Evolutionary conservation across 2,888 invertebrate genomes (phyloP).

Genomic region (Reticulitermes lucifugus): DNA sequence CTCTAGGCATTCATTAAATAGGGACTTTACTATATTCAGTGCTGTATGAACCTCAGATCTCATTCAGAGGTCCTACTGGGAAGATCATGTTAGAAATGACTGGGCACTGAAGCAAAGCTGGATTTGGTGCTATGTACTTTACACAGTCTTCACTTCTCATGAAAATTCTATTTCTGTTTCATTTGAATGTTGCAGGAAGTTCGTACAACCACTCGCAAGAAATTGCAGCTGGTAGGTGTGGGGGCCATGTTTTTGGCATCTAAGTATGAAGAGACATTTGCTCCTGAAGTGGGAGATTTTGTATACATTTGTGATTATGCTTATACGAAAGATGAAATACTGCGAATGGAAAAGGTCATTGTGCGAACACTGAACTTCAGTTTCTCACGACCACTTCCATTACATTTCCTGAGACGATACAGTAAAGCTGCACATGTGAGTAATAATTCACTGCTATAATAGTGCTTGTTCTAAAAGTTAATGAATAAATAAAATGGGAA

Average conservation of each 20-base stretch:
- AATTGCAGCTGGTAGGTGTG: constrained; percentile 89
- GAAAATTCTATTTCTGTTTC: no score
- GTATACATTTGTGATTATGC: constrained; percentile 91
- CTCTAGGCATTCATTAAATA: no score
- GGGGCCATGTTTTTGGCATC: constrained; percentile 91
- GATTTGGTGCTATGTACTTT: no score
- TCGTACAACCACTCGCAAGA: constrained; percentile 72
- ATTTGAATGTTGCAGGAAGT: constrained; percentile 65
- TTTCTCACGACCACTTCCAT: constrained; percentile 86
- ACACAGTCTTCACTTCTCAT: no score
- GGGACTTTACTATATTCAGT: no score
- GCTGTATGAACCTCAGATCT: no score
- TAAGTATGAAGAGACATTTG: constrained; percentile 95
- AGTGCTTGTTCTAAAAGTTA: no score
- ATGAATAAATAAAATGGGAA: no score
- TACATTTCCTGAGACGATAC: constrained; percentile 89
- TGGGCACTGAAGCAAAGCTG: no score
- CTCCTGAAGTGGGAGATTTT: constrained; percentile 89
- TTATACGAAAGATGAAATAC: constrained; percentile 81
- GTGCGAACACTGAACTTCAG: constrained; percentile 81
- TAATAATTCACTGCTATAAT: neutral
- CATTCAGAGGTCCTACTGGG: no score
- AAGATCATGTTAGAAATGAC: no score
- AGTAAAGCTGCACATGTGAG: constrained; percentile 64
- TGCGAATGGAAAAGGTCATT: constrained; percentile 86